A percentile compares a stretch with the other conserved stretches of the same genome.
Evolutionary conservation across 2,797 vertebrate species (phyloP).

Genomic region (Dendrocincla tyrannina): DNA sequence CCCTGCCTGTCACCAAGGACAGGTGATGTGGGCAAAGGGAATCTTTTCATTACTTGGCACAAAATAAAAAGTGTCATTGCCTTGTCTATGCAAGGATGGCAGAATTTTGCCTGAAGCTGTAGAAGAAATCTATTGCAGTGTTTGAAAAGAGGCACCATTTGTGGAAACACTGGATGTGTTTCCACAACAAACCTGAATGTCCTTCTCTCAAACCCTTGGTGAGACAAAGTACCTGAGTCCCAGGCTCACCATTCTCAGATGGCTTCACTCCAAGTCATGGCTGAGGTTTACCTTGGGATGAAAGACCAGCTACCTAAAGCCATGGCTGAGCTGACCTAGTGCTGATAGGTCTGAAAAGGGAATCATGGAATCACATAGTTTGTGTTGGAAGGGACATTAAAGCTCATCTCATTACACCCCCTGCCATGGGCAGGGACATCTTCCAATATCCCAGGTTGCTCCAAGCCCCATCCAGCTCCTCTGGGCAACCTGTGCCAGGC

Average conservation of each 20-base stretch:
- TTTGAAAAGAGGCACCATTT: background rate
- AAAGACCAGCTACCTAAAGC: background rate
- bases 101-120: background rate
- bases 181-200: background rate
- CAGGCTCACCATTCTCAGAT: background rate
- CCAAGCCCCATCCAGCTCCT: background rate
- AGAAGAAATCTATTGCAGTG: background rate
- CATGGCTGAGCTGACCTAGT: background rate
- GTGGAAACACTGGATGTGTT: background rate
- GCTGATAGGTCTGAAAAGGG: background rate
- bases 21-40: background rate
- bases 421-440: background rate
- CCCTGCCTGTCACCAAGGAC: background rate
- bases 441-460: background rate
- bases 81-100: background rate
- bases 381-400: too few species aligned
- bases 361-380: background rate
- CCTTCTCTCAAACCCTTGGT: background rate
- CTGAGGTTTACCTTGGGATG: background rate
- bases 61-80: background rate
- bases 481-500: background rate
- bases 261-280: background rate
- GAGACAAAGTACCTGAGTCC: too few species aligned
- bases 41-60: background rate
- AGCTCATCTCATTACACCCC: background rate